Percentiles rank a stretch among this genome's conserved stretches.
Evolutionary conservation across 2,113 vertebrate species (phyloP).

Genomic region (Ictalurus punctatus): DNA sequence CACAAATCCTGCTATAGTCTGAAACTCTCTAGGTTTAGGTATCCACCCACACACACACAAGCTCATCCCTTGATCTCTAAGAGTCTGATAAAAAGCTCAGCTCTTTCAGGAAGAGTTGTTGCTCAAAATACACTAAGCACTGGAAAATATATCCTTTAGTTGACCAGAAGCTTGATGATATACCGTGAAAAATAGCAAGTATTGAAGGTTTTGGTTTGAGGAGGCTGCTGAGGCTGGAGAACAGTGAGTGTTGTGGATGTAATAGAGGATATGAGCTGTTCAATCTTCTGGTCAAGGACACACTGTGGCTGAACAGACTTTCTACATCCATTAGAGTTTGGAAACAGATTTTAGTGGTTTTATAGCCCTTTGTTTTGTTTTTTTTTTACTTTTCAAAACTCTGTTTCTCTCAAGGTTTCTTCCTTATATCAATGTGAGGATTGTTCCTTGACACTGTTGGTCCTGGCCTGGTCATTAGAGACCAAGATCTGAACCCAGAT

Average conservation of each 20-base stretch:
- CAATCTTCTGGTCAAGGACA: background rate
- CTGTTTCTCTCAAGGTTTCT: background rate
- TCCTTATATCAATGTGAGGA: background rate
- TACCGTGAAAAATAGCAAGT: background rate
- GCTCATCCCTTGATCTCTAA: constrained; percentile 8
- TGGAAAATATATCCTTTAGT: background rate
- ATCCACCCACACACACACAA: constrained; percentile 3
- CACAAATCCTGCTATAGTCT: background rate
- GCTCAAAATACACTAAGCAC: background rate
- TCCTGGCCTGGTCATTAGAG: background rate
- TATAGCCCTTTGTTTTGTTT: background rate
- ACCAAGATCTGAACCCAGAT: background rate
- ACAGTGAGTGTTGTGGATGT: background rate
- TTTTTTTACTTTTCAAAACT: background rate
- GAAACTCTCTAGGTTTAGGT: constrained; percentile 4
- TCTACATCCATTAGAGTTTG: background rate
- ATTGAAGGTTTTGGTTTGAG: background rate
- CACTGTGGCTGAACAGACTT: background rate
- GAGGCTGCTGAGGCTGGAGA: background rate
- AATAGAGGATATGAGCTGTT: background rate
- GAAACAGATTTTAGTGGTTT: background rate
- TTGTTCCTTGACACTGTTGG: background rate
- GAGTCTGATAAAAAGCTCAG: background rate
- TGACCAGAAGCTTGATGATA: background rate
- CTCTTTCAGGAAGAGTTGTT: background rate